Base-by-base conservation (phyloP, 1,140 invertebrate genomes). In the Neomicropteryx cornuta region DNA sequence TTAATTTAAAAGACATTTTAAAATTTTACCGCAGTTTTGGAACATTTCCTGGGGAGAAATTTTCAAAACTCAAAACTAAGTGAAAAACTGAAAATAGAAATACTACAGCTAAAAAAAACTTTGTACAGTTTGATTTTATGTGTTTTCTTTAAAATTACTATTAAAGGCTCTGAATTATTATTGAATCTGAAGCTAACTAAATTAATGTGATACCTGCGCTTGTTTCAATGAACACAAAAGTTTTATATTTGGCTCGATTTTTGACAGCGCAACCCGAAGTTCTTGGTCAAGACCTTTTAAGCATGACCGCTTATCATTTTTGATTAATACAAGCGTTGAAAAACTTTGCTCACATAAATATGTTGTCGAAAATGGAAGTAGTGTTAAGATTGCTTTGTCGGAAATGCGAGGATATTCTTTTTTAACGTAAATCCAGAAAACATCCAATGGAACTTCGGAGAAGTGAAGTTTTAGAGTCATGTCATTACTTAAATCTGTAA, bases 381-480 rank as follows among this genome's bases (percentile, higher is more conserved):
- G 39, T 36, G 22, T 36, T 41, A 41, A 24, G 21, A 36, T 41
- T 18, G 20, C 39, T 35, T 35, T 41, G 39, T 41, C 39, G 19
- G 32, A 41, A 41, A 41, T 41, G 33, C 33, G 23, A 41, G 39
- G 39, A 35, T 41, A 41, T 41, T 36, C 33, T 41, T 41, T 41
- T 29, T 41, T 36, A 41, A 41, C 39, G 4, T 35, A 41, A 41
- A 41, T 41, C 33, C 33, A 41, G 33, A 38, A n/a, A n/a, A 38
- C 37, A 38, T 38, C 27, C 21, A 38, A 38, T 38, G 37, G 37
- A 38, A 38, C 33, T 41, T 41, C 24, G 39, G 39, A 22, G 32
- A 41, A 41, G 39, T 41, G 39, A 41, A 41, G 39, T 41, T 41
- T 41, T 41, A 41, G 22, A 22, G 33, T 41, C 27, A 5, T 16